Percentiles rank a stretch among this genome's conserved stretches.
Conservation (phyloP, 2,113 vertebrate genomes). For the Chascanopsetta lugubris region DNA sequence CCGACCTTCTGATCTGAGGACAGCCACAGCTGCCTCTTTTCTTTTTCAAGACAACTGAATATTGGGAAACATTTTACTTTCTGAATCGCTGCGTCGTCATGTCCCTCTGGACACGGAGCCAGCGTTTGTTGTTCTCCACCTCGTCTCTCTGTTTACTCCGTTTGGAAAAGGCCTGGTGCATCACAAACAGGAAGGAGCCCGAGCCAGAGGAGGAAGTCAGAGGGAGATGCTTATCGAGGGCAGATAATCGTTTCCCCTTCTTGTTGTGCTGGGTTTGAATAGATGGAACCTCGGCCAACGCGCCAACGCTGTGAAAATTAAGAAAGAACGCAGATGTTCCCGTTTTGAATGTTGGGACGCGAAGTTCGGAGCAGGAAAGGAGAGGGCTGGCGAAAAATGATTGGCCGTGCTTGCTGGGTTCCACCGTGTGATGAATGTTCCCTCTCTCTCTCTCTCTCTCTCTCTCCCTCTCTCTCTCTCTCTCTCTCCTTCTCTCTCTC, state of each 20-base stretch:
- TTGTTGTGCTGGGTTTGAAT: conserved; percentile 8
- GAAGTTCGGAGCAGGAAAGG: not conserved
- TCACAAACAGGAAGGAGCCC: conserved; percentile 74
- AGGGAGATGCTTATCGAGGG: conserved; percentile 66
- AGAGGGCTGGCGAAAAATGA: not conserved
- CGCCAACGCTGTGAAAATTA: not conserved
- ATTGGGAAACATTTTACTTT: too few species aligned
- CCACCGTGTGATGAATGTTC: conserved; percentile 31
- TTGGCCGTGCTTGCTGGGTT: not conserved
- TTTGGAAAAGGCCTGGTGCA: conserved; percentile 35
- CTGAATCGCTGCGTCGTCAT: conserved; percentile 4
- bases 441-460: too few species aligned
- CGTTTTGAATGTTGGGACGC: not conserved
- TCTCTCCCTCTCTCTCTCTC: too few species aligned
- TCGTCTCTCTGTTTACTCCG: conserved; percentile 54
- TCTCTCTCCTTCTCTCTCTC: too few species aligned
- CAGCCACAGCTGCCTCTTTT: too few species aligned
- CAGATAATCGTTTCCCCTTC: conserved; percentile 53
- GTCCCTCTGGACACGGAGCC: conserved; percentile 11
- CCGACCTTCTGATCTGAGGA: too few species aligned
- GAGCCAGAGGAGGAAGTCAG: conserved; percentile 55
- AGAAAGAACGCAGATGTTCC: not conserved
- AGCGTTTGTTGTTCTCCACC: conserved; percentile 39
- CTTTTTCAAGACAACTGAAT: too few species aligned
- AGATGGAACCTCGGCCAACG: conserved; percentile 2